phyloP scores from a whole-genome alignment of 92 coral and sea anemone species.

The Heteractis magnifica region DNA sequence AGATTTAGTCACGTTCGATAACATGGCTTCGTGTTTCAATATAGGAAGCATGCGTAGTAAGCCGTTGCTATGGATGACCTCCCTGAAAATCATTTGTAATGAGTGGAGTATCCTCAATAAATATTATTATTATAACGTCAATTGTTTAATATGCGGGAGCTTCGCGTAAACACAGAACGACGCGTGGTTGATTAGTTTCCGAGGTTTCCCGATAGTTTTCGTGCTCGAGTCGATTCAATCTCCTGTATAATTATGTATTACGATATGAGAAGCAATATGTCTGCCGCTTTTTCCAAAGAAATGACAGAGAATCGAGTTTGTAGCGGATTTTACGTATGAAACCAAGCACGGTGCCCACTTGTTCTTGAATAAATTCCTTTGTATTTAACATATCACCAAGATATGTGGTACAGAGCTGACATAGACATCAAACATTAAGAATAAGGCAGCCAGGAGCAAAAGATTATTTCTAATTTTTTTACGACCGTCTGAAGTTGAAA shows the following conservation, averaged over 20 bases:
- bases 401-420: not conserved
- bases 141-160: no score
- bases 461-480: no score
- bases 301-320: not conserved
- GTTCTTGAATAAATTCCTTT: not conserved
- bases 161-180: no score
- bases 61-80: no score
- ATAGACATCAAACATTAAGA: not conserved
- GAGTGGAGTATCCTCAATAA: no score
- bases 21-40: no score
- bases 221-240: not conserved
- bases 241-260: not conserved
- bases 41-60: no score
- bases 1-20: no score
- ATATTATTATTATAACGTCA: no score
- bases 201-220: constrained; percentile 3
- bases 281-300: not conserved
- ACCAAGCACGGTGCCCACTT: not conserved
- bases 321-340: not conserved
- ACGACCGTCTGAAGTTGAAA: not conserved
- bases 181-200: not conserved
- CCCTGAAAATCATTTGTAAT: no score
- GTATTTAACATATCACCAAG: not conserved
- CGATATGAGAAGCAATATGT: not conserved
- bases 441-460: not conserved